A percentile compares a stretch with the other conserved stretches of the same genome.
phyloP scores from a whole-genome alignment of 2,113 vertebrate species.

The Sylvicapra grimmia region DNA sequence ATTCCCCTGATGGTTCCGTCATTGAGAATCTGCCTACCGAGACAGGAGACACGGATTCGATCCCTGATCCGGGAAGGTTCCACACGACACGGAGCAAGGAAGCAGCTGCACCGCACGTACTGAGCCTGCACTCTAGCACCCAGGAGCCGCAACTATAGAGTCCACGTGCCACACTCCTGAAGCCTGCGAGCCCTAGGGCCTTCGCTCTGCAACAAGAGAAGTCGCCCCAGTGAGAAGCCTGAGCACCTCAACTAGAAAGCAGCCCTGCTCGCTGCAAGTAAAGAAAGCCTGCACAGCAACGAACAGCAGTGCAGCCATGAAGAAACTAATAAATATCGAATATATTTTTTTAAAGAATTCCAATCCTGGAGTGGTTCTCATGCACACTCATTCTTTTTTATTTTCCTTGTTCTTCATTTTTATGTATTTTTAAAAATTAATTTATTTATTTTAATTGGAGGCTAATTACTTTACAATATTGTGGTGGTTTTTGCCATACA shows the following conservation, averaged over 20 bases:
- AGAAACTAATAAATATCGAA: neutral
- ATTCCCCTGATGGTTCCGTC: neutral
- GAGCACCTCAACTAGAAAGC: neutral
- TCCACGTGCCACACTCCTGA: neutral
- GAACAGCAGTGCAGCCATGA: neutral
- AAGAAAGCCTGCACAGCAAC: neutral
- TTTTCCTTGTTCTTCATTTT: neutral
- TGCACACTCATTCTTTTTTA: neutral
- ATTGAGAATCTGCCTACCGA: neutral
- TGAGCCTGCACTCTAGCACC: neutral
- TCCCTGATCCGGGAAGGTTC: neutral
- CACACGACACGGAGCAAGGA: neutral
- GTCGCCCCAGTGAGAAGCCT: neutral
- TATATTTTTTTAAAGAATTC: neutral
- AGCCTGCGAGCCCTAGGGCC: neutral
- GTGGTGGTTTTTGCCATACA: neutral
- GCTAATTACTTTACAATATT: neutral
- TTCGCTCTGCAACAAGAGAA: neutral
- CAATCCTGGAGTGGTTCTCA: neutral
- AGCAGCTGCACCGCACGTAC: rapidly evolving
- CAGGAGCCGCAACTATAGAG: rapidly evolving
- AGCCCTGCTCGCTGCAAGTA: neutral
- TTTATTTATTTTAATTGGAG: neutral
- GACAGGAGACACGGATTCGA: neutral
- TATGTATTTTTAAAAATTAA: neutral